Evolutionary conservation across 2,888 invertebrate genomes (phyloP).

Genomic region (Aricia artaxerxes): DNA sequence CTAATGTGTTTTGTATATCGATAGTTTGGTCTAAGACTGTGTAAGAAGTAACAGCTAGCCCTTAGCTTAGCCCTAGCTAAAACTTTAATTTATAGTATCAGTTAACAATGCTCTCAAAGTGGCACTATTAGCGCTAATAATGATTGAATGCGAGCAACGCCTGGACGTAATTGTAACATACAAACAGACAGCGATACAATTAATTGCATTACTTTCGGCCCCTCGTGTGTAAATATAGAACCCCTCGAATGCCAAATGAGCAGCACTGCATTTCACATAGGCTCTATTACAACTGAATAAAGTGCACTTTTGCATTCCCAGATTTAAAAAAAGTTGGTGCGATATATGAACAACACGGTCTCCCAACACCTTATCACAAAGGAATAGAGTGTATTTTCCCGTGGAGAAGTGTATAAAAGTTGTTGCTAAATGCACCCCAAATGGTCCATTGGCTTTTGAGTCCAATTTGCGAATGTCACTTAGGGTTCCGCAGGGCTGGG

Average conservation of each 20-base stretch:
- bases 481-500: constrained; percentile 39
- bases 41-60: too few relatives aligned
- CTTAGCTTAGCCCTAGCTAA: not conserved
- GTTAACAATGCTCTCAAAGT: not conserved
- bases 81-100: not conserved
- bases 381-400: constrained; percentile 49
- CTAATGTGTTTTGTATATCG: too few relatives aligned
- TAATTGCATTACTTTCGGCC: constrained; percentile 63
- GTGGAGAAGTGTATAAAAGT: constrained; percentile 13
- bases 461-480: constrained; percentile 71
- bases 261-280: constrained; percentile 49
- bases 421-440: constrained; percentile 52
- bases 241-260: constrained; percentile 76
- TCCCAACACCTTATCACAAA: constrained; percentile 43
- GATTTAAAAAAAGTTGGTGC: not conserved
- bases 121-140: not conserved
- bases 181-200: constrained; percentile 47
- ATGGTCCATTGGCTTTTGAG: constrained; percentile 69
- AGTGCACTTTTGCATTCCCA: constrained; percentile 46
- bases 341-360: constrained; percentile 59
- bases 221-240: constrained; percentile 68
- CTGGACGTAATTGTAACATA: constrained; percentile 18
- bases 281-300: constrained; percentile 46
- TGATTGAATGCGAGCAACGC: constrained; percentile 18
- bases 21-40: too few relatives aligned